A percentile compares a stretch with the other conserved stretches of the same genome.
Evolutionary conservation across 2,113 vertebrate genomes (phyloP).

Genomic region (Malaclemys terrapin): DNA sequence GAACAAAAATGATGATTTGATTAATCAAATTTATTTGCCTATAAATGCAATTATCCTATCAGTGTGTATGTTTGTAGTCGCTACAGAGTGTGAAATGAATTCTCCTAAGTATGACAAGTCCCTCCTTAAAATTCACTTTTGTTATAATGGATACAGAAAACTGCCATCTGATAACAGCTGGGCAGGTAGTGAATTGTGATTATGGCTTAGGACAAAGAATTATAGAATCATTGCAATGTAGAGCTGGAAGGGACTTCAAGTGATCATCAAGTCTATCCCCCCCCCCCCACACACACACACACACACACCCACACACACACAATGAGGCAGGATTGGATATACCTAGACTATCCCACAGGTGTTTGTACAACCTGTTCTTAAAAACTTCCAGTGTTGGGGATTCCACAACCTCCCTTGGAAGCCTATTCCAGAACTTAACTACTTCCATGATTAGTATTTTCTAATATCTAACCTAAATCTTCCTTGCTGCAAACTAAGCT

Average conservation of each 20-base stretch:
- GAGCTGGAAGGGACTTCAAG: background rate
- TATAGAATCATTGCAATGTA: background rate
- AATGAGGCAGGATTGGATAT: background rate
- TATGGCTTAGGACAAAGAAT: accelerated
- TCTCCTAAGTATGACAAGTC: background rate
- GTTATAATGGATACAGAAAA: background rate
- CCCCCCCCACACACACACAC: too few species aligned
- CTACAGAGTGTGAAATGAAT: background rate
- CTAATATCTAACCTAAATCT: background rate
- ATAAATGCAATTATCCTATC: background rate
- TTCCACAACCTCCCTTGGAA: background rate
- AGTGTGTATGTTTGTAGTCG: background rate
- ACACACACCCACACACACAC: background rate
- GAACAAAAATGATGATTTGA: background rate
- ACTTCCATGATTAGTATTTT: background rate
- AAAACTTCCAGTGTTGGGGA: background rate
- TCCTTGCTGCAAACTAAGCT: background rate
- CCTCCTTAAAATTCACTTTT: background rate
- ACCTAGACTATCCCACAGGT: background rate
- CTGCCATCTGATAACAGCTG: background rate
- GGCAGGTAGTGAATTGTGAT: accelerated
- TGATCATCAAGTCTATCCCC: background rate
- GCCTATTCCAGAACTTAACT: background rate
- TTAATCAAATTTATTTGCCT: background rate
- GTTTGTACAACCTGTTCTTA: background rate